Percentiles rank a stretch among this genome's conserved stretches.
Evolutionary conservation across 2,888 invertebrate species (phyloP).

Genomic region (Sminthurinus aureus): DNA sequence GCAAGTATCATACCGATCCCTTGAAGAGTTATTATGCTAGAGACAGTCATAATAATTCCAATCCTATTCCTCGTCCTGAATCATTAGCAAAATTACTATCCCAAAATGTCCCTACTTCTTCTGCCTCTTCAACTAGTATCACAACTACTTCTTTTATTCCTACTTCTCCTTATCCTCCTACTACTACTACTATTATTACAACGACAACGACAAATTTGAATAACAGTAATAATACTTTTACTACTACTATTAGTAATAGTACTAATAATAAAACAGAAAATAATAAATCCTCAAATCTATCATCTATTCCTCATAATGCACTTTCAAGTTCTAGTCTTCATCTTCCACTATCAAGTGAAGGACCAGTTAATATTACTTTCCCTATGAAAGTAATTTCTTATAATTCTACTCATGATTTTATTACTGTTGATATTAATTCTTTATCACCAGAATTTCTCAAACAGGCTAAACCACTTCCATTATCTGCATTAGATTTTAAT

Average conservation of each 20-base stretch:
- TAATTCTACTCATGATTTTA: slow-evolving; percentile 41
- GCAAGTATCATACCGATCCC: slow-evolving; percentile 28
- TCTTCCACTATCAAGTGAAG: slow-evolving; percentile 31
- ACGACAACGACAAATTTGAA: too few species aligned
- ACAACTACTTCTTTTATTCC: background rate
- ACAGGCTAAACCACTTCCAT: slow-evolving; percentile 40
- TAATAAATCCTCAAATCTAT: background rate
- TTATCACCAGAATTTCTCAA: slow-evolving; percentile 35
- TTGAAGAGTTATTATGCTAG: slow-evolving; percentile 44
- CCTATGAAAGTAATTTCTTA: slow-evolving; percentile 39
- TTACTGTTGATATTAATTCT: slow-evolving; percentile 38
- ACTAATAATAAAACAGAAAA: background rate
- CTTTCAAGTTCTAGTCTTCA: slow-evolving; percentile 30
- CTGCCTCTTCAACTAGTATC: background rate
- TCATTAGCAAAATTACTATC: too few species aligned
- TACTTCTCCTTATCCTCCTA: background rate
- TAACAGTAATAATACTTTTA: too few species aligned
- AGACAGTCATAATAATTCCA: slow-evolving; percentile 49
- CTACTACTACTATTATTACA: background rate
- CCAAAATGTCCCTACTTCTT: background rate
- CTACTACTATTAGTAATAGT: background rate
- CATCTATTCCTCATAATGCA: slow-evolving; percentile 17
- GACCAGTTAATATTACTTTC: slow-evolving; percentile 37
- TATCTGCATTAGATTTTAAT: slow-evolving; percentile 32
- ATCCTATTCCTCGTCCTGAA: slow-evolving; percentile 5